Percentiles rank a stretch among this genome's conserved stretches.
These are phyloP conservation scores for Parthenolecanium corni DNA, from an alignment of 2,888 invertebrate species.

Conservation along the genomic window DNA sequence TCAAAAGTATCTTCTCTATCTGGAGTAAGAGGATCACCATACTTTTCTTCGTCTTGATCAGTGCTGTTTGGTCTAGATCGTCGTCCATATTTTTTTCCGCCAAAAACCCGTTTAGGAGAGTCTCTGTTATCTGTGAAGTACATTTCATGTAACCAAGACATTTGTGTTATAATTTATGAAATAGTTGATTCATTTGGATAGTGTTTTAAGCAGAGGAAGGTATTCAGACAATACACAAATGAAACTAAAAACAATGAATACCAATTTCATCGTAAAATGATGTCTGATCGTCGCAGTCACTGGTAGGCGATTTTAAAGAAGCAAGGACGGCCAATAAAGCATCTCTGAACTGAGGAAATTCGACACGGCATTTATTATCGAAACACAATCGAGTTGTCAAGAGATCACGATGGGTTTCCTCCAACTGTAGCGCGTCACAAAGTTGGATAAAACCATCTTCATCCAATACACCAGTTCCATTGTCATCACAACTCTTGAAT, in stretches of 20 bases:
- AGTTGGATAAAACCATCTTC: conserved; percentile 53
- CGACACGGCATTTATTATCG: conserved; percentile 39
- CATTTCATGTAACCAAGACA: background rate
- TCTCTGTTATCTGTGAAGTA: conserved; percentile 49
- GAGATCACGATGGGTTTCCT: conserved; percentile 42
- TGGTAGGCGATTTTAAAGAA: conserved; percentile 5
- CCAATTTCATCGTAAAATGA: background rate
- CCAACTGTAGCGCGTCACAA: conserved; percentile 65
- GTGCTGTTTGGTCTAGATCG: conserved; percentile 48
- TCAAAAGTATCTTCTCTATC: conserved; percentile 37
- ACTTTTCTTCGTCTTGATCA: conserved; percentile 37
- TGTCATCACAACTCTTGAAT: conserved; percentile 65
- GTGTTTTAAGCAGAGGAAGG: too few species aligned
- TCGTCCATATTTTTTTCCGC: conserved; percentile 63
- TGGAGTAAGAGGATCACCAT: conserved; percentile 38
- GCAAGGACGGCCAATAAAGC: conserved; percentile 42
- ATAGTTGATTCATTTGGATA: too few species aligned
- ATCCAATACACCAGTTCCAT: conserved; percentile 56
- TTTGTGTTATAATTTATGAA: background rate
- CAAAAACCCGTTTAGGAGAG: conserved; percentile 59
- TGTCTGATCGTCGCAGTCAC: background rate
- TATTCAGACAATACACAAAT: too few species aligned
- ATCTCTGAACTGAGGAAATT: conserved; percentile 65
- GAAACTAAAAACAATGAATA: conserved; percentile 3
- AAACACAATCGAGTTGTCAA: conserved; percentile 24